phyloP scores from a whole-genome alignment of 2,797 vertebrate genomes.

The Tapirus indicus region DNA sequence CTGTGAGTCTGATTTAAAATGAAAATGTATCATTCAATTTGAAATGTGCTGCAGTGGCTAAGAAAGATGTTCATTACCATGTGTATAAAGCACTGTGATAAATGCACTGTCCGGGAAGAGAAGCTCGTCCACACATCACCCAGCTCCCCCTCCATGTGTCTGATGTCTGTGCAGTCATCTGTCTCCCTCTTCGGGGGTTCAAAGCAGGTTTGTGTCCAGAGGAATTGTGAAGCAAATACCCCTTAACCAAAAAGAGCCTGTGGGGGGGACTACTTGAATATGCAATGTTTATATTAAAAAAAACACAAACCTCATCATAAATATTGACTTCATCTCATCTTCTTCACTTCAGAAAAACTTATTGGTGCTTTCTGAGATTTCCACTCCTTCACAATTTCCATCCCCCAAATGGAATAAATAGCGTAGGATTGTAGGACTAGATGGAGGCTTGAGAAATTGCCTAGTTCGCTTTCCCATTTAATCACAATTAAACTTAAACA shows the following conservation, averaged over 20 bases:
- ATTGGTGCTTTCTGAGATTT: neutral
- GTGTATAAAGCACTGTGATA: conserved; percentile 62
- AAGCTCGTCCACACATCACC: neutral
- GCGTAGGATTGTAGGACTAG: neutral
- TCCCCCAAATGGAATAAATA: accelerated
- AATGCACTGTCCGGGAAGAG: conserved; percentile 56
- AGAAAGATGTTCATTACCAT: conserved; percentile 50
- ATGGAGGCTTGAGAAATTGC: neutral
- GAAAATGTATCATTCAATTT: conserved; percentile 69
- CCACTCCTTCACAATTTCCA: accelerated
- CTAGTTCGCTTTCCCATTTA: neutral
- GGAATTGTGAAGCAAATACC: neutral
- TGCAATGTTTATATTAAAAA: neutral
- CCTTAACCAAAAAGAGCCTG: neutral
- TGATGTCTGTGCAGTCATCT: neutral
- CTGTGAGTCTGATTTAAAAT: conserved; percentile 52
- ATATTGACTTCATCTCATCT: neutral
- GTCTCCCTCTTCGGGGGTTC: neutral
- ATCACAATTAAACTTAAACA: neutral
- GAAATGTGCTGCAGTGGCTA: conserved; percentile 6
- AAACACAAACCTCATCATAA: neutral
- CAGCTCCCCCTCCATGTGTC: accelerated
- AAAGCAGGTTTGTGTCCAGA: neutral
- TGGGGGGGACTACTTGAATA: neutral
- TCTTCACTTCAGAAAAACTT: neutral